Percentiles rank a stretch among this genome's conserved stretches.
Evolutionary conservation across 2,113 vertebrate species (phyloP).

Genomic region (Excalfactoria chinensis): DNA sequence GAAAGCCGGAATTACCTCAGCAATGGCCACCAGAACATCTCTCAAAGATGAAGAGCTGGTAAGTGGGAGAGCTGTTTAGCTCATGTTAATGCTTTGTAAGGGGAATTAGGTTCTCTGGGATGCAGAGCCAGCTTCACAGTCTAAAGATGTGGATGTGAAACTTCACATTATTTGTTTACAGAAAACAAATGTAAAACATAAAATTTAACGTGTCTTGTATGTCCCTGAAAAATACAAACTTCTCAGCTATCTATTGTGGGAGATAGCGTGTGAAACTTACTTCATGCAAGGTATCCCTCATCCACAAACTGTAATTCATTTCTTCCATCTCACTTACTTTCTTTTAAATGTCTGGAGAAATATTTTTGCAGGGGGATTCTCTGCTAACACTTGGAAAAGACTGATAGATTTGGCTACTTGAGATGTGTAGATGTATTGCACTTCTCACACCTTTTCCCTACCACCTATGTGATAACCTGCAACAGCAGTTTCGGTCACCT

Average conservation of each 20-base stretch:
- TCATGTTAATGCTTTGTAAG: background rate
- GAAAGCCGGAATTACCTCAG: constrained; percentile 95
- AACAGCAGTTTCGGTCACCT: background rate
- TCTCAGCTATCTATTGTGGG: background rate
- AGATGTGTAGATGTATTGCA: background rate
- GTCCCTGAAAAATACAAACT: background rate
- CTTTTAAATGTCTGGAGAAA: background rate
- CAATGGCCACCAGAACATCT: constrained; percentile 95
- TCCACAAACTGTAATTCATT: background rate
- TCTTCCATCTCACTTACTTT: background rate
- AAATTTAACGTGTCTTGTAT: background rate
- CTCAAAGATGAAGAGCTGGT: constrained; percentile 98
- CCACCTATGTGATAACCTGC: background rate
- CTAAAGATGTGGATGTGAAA: background rate
- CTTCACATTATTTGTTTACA: background rate
- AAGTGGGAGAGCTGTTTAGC: constrained; percentile 67
- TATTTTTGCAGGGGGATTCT: background rate
- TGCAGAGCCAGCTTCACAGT: background rate
- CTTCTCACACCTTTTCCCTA: background rate
- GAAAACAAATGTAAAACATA: background rate
- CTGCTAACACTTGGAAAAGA: background rate
- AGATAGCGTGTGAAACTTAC: background rate
- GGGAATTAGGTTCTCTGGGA: background rate
- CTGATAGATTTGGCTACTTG: background rate
- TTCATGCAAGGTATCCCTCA: background rate